Base-by-base conservation (phyloP, 2,113 vertebrate genomes). In the Otolemur garnettii region DNA sequence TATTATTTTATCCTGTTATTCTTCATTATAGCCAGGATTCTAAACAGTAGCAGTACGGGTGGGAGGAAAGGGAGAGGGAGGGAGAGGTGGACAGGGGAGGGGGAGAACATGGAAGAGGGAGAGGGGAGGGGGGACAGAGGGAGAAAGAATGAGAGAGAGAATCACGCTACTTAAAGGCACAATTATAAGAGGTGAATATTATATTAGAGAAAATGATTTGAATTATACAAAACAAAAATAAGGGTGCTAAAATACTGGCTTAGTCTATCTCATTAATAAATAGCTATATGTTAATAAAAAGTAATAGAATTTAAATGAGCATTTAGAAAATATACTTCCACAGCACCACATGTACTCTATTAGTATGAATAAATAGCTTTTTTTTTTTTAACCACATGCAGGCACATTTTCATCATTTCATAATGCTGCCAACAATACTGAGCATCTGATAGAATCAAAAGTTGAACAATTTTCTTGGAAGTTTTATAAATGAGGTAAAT, bases 361-460 rank as follows among this genome's bases (percentile, higher is more conserved):
- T 97, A 97, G 93, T 91, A 97, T 98, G 97, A 97, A 93, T 97
- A 98, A 98, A 98, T 97, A 69, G 21, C 59, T 75, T 79, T 85
- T 74, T 92, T 98, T 64, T 75, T 79, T 85, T 74, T 92, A 98
- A 98, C 86, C 60, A 78, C 96, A 95, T 98, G 91, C 95, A 98
- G 94, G 87, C 97, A 95, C 94, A 95, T 95, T 93, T 97, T 98
- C 95, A 97, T 98, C 95, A 98, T 96, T 98, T 97, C 97, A 93
- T 96, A 98, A 81, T 95, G 96, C 87, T 94, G 53, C 55, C 62
- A 97, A 92, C 0, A 10, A 91, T 96, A 57, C 42, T 95, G 94
- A 97, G 80, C 90, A 97, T 98, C 97, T 68, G 15, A n/a, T 18
- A 71, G 2, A 38, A 14, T 83, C 18, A 83, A 60, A 9, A 95